Conservation (phyloP, 2,113 vertebrate species). For the Apteryx mantelli region DNA sequence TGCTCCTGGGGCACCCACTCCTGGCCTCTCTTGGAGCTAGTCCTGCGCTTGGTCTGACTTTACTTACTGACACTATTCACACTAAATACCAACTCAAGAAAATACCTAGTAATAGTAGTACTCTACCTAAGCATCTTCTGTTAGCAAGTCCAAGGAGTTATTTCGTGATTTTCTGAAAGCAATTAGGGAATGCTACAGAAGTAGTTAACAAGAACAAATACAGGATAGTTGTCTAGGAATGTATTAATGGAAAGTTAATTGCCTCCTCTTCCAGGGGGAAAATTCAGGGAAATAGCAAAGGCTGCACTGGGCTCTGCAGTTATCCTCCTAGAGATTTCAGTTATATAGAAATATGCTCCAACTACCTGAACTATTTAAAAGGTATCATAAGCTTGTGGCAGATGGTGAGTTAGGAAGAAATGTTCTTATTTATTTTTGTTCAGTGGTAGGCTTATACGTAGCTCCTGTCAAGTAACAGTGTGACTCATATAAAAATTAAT, state of each 20-base stretch:
- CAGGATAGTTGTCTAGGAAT: background rate
- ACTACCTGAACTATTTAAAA: conserved; percentile 36
- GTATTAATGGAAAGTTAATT: background rate
- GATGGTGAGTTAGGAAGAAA: conserved; percentile 52
- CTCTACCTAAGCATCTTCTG: background rate
- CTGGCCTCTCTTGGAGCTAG: background rate
- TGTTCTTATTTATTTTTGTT: conserved; percentile 65
- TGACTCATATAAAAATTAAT: conserved; percentile 46
- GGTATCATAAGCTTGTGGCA: conserved; percentile 54
- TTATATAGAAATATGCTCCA: background rate
- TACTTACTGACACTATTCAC: background rate
- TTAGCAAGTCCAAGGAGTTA: background rate
- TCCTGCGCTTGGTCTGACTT: background rate
- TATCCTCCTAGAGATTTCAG: background rate
- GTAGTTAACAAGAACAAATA: background rate
- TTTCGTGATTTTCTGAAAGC: background rate
- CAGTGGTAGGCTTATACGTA: conserved; percentile 41
- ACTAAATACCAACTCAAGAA: background rate
- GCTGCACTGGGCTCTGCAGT: background rate
- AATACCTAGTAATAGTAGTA: background rate
- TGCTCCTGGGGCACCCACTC: background rate
- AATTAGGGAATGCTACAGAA: background rate
- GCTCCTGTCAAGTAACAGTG: conserved; percentile 33
- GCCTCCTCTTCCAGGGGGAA: background rate
- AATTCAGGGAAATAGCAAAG: background rate